phyloP scores from a whole-genome alignment of 2,797 vertebrate species.

The Allenopithecus nigroviridis region DNA sequence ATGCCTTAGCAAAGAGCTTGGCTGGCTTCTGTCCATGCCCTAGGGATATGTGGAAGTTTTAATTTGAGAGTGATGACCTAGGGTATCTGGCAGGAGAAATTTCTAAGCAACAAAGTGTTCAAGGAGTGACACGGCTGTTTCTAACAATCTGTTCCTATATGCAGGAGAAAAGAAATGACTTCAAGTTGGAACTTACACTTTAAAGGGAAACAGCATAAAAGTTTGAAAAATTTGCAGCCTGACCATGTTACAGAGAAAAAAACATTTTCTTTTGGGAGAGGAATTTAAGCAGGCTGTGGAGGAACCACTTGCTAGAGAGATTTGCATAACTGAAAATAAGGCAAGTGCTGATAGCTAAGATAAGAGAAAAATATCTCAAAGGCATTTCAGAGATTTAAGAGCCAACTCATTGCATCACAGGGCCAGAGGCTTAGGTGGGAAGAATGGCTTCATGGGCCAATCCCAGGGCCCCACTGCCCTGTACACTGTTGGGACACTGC shows the following conservation, averaged over 20 bases:
- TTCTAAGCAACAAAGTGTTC: neutral
- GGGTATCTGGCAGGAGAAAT: neutral
- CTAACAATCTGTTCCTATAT: neutral
- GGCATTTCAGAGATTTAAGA: neutral
- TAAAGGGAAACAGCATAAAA: neutral
- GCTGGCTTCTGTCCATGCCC: neutral
- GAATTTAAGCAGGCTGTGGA: neutral
- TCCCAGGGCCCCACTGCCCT: neutral
- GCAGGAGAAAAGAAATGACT: neutral
- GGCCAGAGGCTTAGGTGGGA: neutral
- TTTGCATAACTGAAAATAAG: neutral
- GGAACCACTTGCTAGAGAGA: neutral
- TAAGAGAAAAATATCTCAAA: neutral
- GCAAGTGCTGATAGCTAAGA: neutral
- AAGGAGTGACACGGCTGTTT: neutral
- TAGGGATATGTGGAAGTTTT: neutral
- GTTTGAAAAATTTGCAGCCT: neutral
- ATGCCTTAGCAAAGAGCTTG: neutral
- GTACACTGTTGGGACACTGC: neutral
- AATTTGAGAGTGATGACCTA: neutral
- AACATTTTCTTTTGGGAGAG: neutral
- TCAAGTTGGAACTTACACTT: neutral
- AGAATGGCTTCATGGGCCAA: neutral
- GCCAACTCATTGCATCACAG: neutral
- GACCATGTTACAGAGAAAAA: neutral